Percentiles rank a stretch among this genome's conserved stretches.
These are phyloP conservation scores for Sphaeramia orbicularis DNA, from an alignment of 2,797 vertebrate genomes.

Conservation along the genomic window DNA sequence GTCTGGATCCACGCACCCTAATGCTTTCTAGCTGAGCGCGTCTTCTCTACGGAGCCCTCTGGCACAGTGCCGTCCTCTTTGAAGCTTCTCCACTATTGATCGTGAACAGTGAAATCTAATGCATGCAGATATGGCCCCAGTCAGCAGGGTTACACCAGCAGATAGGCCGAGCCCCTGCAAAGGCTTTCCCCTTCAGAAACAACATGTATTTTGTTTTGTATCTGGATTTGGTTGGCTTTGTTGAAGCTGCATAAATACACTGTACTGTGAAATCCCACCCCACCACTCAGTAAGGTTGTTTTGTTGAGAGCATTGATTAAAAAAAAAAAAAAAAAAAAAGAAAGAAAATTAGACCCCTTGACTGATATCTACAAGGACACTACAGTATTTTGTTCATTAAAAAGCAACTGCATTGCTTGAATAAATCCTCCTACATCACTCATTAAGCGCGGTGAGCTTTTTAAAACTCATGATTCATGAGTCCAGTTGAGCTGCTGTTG, in stretches of 20 bases:
- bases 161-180: constrained; percentile 28
- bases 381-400: constrained; percentile 39
- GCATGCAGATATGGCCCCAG: constrained; percentile 65
- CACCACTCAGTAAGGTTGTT: constrained; percentile 34
- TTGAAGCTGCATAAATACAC: constrained; percentile 43
- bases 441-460: constrained; percentile 4
- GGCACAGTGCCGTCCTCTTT: constrained; percentile 64
- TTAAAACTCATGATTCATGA: constrained; percentile 12
- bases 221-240: constrained; percentile 54
- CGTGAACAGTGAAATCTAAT: constrained; percentile 44
- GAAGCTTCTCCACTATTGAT: constrained; percentile 75
- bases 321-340: background rate
- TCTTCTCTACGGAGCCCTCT: constrained; percentile 59
- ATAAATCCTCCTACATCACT: constrained; percentile 29
- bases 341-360: constrained; percentile 9
- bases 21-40: constrained; percentile 43
- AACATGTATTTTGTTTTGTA: constrained; percentile 22
- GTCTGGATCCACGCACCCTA: constrained; percentile 32
- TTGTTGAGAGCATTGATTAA: constrained; percentile 24
- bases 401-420: constrained; percentile 24
- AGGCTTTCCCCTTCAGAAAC: constrained; percentile 46
- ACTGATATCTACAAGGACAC: constrained; percentile 42
- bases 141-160: constrained; percentile 38
- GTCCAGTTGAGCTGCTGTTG: constrained; percentile 8
- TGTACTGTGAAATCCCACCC: constrained; percentile 17